Evolutionary conservation across 1,140 invertebrate genomes (phyloP), one percentile per base, ranked within the genome.

Genomic region (Halictus rubicundus): DNA sequence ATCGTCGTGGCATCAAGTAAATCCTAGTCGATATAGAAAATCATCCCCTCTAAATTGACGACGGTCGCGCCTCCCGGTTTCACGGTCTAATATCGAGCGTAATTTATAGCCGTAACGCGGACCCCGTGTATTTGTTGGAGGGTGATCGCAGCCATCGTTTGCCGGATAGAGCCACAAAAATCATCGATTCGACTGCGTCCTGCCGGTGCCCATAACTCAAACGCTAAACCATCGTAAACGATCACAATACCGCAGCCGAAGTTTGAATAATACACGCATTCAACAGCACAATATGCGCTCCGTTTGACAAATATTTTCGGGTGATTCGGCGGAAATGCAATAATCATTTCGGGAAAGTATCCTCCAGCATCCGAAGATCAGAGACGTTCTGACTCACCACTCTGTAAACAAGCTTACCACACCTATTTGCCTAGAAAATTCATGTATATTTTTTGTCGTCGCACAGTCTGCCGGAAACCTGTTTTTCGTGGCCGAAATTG

Each of bases 31-130:
- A 75, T 76, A 66, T 37, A 49, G 37, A 16, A n/a, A n/a, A 68
- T 72, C 84, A 74, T 75, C 49, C 66, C 84, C 54, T 72, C 37
- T 59, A 82, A 86, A 86, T 86, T 69, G 80, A 77, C 54, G 80
- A 77, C 54, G 14, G 49, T 77, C 64, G 66, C 74, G 75, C 75
- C 83, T 75, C 70, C 37, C 61, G 65, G 64, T 79, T 86, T 75
- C 59, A 68, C 68, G 71, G 59, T 65, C 57, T 69, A 80, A 82
- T 86, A 71, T 74, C 80, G 46, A 14, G 25, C 59, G 77, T 86
- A 86, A 86, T 86, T 86, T 82, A 86, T 86, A 80, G 61, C 79
- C 37, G 52, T 81, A 64, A 86, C 68, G 70, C 70, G 46, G 64
- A 57, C 59, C 14, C 68, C 61, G 73, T 32, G 54, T 66, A 69